A percentile compares a stretch with the other conserved stretches of the same genome.
Conservation (phyloP, 2,113 vertebrate species). For the Ageneiosus marmoratus region DNA sequence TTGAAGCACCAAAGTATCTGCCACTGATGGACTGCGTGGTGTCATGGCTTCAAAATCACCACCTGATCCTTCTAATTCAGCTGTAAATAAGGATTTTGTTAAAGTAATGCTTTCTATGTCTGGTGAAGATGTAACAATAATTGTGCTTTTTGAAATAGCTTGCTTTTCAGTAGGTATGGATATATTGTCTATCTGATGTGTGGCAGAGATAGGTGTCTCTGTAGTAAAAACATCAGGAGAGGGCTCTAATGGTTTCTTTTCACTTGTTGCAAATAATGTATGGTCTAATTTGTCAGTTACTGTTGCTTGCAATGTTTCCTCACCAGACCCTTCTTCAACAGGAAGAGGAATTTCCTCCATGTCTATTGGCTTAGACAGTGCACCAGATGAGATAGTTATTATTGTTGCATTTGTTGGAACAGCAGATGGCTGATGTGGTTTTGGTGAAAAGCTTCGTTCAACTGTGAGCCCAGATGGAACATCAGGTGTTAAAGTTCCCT, state of each 20-base stretch:
- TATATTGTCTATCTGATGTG: background rate
- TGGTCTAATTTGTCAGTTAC: constrained; percentile 7
- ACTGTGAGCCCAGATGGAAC: background rate
- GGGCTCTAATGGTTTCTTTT: background rate
- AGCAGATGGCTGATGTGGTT: constrained; percentile 2
- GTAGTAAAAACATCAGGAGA: background rate
- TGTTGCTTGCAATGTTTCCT: background rate
- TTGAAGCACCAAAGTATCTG: background rate
- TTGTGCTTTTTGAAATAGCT: constrained; percentile 17
- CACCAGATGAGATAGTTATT: background rate
- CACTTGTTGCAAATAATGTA: constrained; percentile 1
- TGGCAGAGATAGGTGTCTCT: background rate
- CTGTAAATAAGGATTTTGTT: constrained; percentile 11
- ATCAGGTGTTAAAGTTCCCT: constrained; percentile 40
- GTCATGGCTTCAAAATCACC: background rate
- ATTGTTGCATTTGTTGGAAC: background rate
- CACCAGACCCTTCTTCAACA: background rate
- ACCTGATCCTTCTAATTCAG: constrained; percentile 44
- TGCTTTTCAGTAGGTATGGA: background rate
- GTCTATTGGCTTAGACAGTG: constrained; percentile 5
- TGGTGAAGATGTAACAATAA: background rate
- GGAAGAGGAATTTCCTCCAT: background rate
- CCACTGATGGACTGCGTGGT: background rate
- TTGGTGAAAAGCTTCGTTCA: constrained; percentile 17
- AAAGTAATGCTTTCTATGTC: background rate